Evolutionary conservation across 2,888 invertebrate genomes (phyloP).

Genomic region (Drosophila subquinaria): DNA sequence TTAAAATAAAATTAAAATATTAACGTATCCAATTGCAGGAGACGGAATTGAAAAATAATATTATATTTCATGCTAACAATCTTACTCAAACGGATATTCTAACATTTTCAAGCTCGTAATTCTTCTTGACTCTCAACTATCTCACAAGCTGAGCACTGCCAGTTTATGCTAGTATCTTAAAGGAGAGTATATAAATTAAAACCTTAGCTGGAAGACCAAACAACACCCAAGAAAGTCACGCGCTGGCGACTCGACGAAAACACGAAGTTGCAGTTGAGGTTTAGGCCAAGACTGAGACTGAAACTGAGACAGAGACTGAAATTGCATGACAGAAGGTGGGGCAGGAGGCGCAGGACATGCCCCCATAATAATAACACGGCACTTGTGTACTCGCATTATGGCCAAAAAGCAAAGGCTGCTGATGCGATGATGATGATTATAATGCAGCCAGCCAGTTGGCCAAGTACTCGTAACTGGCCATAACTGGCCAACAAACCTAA

Average conservation of each 20-base stretch:
- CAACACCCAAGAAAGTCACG: slow-evolving; percentile 50
- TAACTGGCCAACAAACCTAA: slow-evolving; percentile 53
- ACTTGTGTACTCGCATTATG: slow-evolving; percentile 44
- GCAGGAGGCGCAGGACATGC: slow-evolving; percentile 57
- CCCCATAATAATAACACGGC: slow-evolving; percentile 51
- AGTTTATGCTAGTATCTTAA: not conserved
- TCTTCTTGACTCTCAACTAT: too few relatives aligned
- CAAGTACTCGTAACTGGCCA: not conserved
- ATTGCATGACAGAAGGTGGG: slow-evolving; percentile 59
- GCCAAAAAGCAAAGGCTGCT: slow-evolving; percentile 55
- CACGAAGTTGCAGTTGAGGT: slow-evolving; percentile 52
- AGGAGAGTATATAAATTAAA: slow-evolving; percentile 43
- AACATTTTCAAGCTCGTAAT: too few relatives aligned
- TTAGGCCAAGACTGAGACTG: slow-evolving; percentile 6
- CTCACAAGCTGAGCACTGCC: not conserved
- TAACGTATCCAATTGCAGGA: too few relatives aligned
- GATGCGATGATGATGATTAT: slow-evolving; percentile 56
- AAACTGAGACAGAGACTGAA: slow-evolving; percentile 3
- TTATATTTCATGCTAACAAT: too few relatives aligned
- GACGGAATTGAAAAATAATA: too few relatives aligned
- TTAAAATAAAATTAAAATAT: too few relatives aligned
- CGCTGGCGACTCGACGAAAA: slow-evolving; percentile 57
- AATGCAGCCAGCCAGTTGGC: slow-evolving; percentile 36
- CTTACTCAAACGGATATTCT: too few relatives aligned
- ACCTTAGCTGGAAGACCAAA: slow-evolving; percentile 38